Evolutionary conservation across 2,888 invertebrate genomes (phyloP), one percentile per base, ranked within the genome.

Genomic region (Rhamphomyia laevipes): DNA sequence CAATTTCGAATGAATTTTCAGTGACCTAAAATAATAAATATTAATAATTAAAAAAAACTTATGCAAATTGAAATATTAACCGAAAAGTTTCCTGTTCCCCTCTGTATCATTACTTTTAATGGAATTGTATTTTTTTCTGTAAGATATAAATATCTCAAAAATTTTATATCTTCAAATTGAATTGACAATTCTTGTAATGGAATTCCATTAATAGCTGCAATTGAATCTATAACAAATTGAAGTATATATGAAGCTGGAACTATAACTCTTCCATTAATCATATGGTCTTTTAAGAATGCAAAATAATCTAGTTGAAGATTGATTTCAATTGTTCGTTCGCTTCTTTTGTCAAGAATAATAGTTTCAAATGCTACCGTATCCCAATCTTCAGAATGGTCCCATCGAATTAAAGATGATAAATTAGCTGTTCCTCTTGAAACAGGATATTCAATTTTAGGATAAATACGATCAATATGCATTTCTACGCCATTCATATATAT

Each of bases 351-450:
- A 27, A 27, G 23, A 27, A 27, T 27, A 7, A 27, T 7, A 7
- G 23, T 27, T 27, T 27, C 23, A 27, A 27, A 27, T 27, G 23
- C 4, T 9, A 27, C 23, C 7, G 23, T 27, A 27, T 27, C 23
- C 23, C 23, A 27, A 7, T 27, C 23, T 27, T 80, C 78, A 6
- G 77, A 74, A 60, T 93, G 92, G 55, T 92, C 86, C 92, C 92
- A 93, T 55, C 78, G 78, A 11, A 93, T 76, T 7, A 85, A 70
- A 10, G 88, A 83, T 0, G 87, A 77, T 42, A 93, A 74, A 79
- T 86, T 86, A 0, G 86, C 83, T 0, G 93, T 94, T 2, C 86
- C 84, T 45, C 82, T 76, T 2, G 89, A 84, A 1, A 93, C 93
- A 0, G 93, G 93, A 67, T 79, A 88, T 44, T 76, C 63, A 0